Evolutionary conservation across 2,888 invertebrate species (phyloP), one percentile per base, ranked within the genome.

Genomic region (Lapara coniferarum): DNA sequence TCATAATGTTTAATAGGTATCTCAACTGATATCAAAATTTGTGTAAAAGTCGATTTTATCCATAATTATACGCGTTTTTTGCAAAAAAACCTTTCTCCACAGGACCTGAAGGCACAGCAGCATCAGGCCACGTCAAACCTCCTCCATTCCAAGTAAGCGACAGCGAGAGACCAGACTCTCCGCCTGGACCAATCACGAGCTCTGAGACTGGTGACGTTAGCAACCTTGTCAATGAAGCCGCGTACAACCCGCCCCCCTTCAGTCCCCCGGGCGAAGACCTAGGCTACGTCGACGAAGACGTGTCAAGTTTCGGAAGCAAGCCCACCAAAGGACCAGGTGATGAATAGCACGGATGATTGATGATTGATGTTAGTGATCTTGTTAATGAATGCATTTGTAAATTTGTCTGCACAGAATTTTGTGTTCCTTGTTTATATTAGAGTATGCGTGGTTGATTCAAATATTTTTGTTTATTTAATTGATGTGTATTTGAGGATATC

Each of bases 91-190:
- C 25, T 8, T 7, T 37, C 5, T 12, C 49, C 46, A 69, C 79
- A 91, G 92, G 91, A 49, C 94, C 94, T 19, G 94, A 94, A 72
- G 94, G 93, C 49, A 94, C 95, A 7, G 95, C 95, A 52, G 95
- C 95, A 46, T 95, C 95, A 74, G 95, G 95, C 0, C 94, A 94
- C 77, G 90, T 94, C 8, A 95, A 94, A 77, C 95, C 95, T 25
- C 90, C 92, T 14, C 92, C 92, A 3, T 93, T 91, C 78, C 85
- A 89, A 52, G 74, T 75, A n/a, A 80, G 85, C 67, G 91, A 92
- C 14, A 84, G 85, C 73, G 90, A 89, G 7, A 82, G 86, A 72
- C 86, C 89, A 4, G 81, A 76, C 69, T 30, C 66, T 52, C 57
- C 66, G 19, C 66, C 69, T 85, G 66, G 57, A 59, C 74, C 46